These are phyloP conservation scores for Acrobasis suavella DNA, from an alignment of 2,888 invertebrate genomes.

Conservation along the genomic window DNA sequence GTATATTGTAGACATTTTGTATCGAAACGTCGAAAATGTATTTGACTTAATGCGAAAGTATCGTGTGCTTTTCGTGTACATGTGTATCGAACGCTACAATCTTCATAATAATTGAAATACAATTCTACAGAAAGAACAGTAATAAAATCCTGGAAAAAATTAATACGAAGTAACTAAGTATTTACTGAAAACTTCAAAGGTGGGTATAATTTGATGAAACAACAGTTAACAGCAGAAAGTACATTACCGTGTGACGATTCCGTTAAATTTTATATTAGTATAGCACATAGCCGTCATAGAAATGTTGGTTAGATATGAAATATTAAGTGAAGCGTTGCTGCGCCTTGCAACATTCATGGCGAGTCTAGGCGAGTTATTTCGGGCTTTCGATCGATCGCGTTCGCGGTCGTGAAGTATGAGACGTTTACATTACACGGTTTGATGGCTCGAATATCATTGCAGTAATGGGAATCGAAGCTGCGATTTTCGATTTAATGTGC, in stretches of 20 bases:
- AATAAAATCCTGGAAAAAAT: conserved; percentile 25
- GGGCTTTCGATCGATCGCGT: conserved; percentile 64
- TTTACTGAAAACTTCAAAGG: conserved; percentile 2
- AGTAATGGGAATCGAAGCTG: conserved; percentile 25
- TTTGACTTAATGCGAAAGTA: conserved; percentile 43
- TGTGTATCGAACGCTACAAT: conserved; percentile 34
- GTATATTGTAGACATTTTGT: conserved; percentile 56
- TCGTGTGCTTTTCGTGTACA: conserved; percentile 30
- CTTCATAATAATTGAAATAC: conserved; percentile 30
- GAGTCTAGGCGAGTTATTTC: conserved; percentile 67
- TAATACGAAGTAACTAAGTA: neutral
- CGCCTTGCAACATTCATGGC: conserved; percentile 63
- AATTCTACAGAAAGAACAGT: conserved; percentile 24
- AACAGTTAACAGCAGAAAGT: conserved; percentile 8
- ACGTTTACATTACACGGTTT: conserved; percentile 39
- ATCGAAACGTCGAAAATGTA: conserved; percentile 50
- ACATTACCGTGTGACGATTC: conserved; percentile 40
- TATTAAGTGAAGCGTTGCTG: conserved; percentile 58
- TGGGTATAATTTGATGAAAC: conserved; percentile 4
- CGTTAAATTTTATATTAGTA: conserved; percentile 60
- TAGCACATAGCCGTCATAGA: conserved; percentile 56
- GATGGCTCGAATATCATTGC: conserved; percentile 35
- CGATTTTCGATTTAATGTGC: neutral
- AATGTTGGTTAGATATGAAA: conserved; percentile 71
- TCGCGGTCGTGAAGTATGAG: conserved; percentile 38